These are phyloP conservation scores for Pemphredon lugubris DNA, from an alignment of 2,888 invertebrate species.

Conservation along the genomic window DNA sequence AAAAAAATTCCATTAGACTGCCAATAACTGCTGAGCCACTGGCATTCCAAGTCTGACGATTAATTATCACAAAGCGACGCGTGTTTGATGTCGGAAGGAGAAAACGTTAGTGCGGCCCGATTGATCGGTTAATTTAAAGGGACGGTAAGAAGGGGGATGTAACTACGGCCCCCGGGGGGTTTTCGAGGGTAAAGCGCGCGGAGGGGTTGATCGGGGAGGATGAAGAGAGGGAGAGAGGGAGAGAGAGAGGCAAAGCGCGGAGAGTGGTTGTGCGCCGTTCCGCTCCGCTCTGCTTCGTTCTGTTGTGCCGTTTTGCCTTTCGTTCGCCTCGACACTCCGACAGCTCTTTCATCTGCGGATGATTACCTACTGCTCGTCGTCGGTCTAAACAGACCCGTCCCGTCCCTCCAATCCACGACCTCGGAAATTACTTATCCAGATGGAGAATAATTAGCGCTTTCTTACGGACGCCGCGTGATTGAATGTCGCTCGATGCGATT, in stretches of 20 bases:
- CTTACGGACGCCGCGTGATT: conserved; percentile 32
- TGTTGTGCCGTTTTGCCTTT: conserved; percentile 64
- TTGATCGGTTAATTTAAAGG: conserved; percentile 80
- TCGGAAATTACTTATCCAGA: conserved; percentile 71
- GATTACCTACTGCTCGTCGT: conserved; percentile 76
- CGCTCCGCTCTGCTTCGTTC: conserved; percentile 66
- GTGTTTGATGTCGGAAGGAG: conserved; percentile 76
- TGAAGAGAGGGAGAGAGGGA: conserved; percentile 50
- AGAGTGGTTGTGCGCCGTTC: conserved; percentile 53
- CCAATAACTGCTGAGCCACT: conserved; percentile 53
- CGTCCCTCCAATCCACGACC: conserved; percentile 52
- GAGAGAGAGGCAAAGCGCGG: conserved; percentile 37
- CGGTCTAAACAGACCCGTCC: conserved; percentile 60
- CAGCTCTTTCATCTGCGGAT: conserved; percentile 81
- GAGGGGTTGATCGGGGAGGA: conserved; percentile 59
- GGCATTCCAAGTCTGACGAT: conserved; percentile 70
- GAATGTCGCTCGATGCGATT: conserved; percentile 9
- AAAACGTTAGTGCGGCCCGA: conserved; percentile 68
- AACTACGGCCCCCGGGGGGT: conserved; percentile 49
- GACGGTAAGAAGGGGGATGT: conserved; percentile 58
- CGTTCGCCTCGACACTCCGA: conserved; percentile 77
- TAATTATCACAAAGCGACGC: conserved; percentile 77
- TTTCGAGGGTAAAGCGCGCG: conserved; percentile 46
- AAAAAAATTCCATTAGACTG: conserved; percentile 65
- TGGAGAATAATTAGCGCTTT: conserved; percentile 74